Percentiles rank a stretch among this genome's conserved stretches.
Evolutionary conservation across 2,888 invertebrate genomes (phyloP).

Genomic region (Drosophila rellima): DNA sequence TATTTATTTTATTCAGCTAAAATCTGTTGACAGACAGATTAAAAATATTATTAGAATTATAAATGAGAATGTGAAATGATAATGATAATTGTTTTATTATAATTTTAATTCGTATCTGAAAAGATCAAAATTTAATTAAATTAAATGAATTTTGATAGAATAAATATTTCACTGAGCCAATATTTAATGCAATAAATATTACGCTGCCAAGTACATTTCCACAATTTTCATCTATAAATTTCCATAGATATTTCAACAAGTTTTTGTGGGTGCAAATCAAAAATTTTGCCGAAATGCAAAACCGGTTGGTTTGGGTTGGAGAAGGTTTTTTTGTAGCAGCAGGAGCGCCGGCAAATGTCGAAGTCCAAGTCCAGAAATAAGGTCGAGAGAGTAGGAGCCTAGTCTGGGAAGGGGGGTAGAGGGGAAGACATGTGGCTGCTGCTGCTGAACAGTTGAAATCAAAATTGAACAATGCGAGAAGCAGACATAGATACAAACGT

Average conservation of each 20-base stretch:
- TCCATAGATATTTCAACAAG: conserved; percentile 42
- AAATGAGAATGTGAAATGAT: too few species aligned
- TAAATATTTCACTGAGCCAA: background rate
- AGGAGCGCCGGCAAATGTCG: conserved; percentile 61
- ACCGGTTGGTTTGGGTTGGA: conserved; percentile 39
- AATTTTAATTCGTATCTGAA: too few species aligned
- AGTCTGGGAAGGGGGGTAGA: background rate
- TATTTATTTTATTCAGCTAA: too few species aligned
- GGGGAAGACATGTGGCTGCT: conserved; percentile 22
- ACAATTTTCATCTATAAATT: conserved; percentile 12
- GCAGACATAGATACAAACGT: conserved; percentile 58
- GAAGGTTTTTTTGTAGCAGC: conserved; percentile 16
- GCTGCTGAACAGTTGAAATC: conserved; percentile 44
- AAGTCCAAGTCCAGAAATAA: conserved; percentile 59
- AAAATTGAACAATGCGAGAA: conserved; percentile 65
- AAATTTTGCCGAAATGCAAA: conserved; percentile 48
- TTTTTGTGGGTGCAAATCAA: conserved; percentile 32
- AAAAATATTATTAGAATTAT: too few species aligned
- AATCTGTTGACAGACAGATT: too few species aligned
- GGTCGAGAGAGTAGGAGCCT: conserved; percentile 35
- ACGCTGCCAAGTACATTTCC: conserved; percentile 2
- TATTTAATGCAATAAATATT: conserved; percentile 1
- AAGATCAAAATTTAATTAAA: too few species aligned
- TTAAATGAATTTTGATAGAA: too few species aligned
- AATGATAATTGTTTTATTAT: too few species aligned